phyloP scores from a whole-genome alignment of 2,888 invertebrate genomes.

The Camponotus fellah region DNA sequence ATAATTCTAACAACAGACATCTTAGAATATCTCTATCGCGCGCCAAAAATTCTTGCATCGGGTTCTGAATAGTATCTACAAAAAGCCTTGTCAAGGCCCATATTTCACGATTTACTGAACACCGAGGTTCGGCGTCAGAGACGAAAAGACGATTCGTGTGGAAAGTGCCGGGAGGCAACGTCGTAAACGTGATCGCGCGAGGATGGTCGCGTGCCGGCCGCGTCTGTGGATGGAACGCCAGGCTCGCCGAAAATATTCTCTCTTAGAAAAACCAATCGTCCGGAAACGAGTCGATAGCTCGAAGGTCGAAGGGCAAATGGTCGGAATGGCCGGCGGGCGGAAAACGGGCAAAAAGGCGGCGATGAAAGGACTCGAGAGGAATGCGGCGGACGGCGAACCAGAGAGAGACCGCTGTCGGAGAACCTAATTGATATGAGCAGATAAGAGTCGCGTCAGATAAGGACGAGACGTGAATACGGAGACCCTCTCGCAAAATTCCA shows the following conservation, averaged over 20 bases:
- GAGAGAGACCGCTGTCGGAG: constrained; percentile 48
- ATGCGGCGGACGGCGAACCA: constrained; percentile 27
- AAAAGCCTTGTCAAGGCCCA: background rate
- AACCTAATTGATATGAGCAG: constrained; percentile 73
- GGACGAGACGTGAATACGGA: constrained; percentile 71
- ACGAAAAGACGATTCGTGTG: constrained; percentile 26
- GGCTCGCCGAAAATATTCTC: constrained; percentile 36
- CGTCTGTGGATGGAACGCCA: constrained; percentile 9
- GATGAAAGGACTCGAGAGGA: constrained; percentile 17
- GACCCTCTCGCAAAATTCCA: constrained; percentile 65
- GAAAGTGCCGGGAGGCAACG: constrained; percentile 17
- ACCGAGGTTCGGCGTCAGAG: background rate
- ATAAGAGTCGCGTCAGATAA: constrained; percentile 65
- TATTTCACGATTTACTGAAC: constrained; percentile 23
- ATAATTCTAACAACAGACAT: background rate
- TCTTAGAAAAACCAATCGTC: constrained; percentile 49
- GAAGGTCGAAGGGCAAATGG: constrained; percentile 46
- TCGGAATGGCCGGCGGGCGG: constrained; percentile 5
- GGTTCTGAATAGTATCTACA: background rate
- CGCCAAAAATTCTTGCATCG: background rate
- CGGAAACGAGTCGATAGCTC: constrained; percentile 65
- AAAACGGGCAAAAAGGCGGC: constrained; percentile 28
- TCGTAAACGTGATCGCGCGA: constrained; percentile 16
- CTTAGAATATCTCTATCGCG: background rate
- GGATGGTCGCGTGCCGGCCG: constrained; percentile 30